These are phyloP conservation scores for Drosophila arizonae DNA, from an alignment of 1,140 invertebrate species.

Conservation along the genomic window DNA sequence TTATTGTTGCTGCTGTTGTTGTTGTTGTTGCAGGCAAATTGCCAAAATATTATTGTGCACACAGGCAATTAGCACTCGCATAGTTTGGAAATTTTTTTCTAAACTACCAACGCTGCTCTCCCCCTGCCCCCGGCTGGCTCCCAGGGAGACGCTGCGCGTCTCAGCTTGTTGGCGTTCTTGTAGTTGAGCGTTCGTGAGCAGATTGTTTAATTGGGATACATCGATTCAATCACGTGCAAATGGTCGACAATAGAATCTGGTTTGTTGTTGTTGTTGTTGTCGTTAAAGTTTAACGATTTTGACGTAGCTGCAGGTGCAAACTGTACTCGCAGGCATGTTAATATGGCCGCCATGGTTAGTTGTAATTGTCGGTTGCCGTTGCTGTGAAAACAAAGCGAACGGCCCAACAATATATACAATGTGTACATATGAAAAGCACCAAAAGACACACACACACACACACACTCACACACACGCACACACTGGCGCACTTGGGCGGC, in stretches of 20 bases:
- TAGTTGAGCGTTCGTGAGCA: conserved; percentile 61
- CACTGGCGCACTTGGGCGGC: conserved; percentile 52
- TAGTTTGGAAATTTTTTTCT: conserved; percentile 50
- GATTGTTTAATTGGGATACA: conserved; percentile 65
- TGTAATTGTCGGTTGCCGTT: conserved; percentile 49
- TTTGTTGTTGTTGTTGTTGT: conserved; percentile 38
- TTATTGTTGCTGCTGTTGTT: conserved; percentile 31
- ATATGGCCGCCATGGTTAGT: conserved; percentile 69
- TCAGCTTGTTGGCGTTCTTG: conserved; percentile 55
- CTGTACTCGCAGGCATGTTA: conserved; percentile 74
- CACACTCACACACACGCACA: conserved; percentile 7
- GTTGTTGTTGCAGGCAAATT: conserved; percentile 52
- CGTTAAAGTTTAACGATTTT: conserved; percentile 71
- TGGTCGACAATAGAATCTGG: conserved; percentile 68
- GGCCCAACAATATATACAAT: conserved; percentile 49
- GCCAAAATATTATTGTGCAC: conserved; percentile 65
- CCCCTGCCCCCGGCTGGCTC: conserved; percentile 1
- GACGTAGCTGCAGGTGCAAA: conserved; percentile 75
- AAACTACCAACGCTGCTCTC: not conserved
- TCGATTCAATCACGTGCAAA: conserved; percentile 75
- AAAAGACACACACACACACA: conserved; percentile 48
- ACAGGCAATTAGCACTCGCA: conserved; percentile 61
- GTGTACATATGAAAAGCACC: conserved; percentile 67
- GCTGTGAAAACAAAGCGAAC: conserved; percentile 72
- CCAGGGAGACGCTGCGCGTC: conserved; percentile 1